phyloP scores from a whole-genome alignment of 2,113 vertebrate genomes.

The Agelaius tricolor region DNA sequence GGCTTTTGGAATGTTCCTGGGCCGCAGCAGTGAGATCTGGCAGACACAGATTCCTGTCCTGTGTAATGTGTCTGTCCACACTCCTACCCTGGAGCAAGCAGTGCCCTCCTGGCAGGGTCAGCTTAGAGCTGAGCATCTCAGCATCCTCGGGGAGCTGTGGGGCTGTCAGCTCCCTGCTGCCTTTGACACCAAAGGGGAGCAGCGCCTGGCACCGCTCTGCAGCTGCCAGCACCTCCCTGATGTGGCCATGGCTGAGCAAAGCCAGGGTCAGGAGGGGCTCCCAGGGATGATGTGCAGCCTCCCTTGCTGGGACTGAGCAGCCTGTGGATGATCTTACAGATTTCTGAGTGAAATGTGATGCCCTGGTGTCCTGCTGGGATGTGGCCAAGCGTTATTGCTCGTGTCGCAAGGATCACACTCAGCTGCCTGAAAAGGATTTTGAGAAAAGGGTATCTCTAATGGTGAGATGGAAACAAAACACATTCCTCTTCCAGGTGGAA shows the following conservation, averaged over 20 bases:
- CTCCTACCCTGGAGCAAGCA: background rate
- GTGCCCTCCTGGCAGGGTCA: background rate
- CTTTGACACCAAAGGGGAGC: background rate
- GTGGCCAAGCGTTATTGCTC: background rate
- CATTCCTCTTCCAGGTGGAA: background rate
- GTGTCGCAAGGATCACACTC: background rate
- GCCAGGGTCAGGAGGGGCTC: background rate
- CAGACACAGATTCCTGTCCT: background rate
- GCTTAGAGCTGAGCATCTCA: background rate
- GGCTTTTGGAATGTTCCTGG: background rate
- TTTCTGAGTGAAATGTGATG: background rate
- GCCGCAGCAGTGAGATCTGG: accelerated
- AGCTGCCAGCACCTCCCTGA: background rate
- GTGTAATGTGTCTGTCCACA: accelerated
- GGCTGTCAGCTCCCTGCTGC: background rate
- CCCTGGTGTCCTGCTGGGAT: background rate
- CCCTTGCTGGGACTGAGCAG: background rate
- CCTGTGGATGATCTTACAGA: too few relatives aligned
- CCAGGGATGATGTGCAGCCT: background rate
- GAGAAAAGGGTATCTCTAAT: background rate
- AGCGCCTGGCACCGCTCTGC: background rate
- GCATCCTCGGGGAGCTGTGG: background rate
- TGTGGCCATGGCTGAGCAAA: accelerated
- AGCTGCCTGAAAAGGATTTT: background rate
- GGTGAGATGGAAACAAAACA: background rate